Evolutionary conservation across 2,797 vertebrate species (phyloP).

Genomic region (Smutsia gigantea): DNA sequence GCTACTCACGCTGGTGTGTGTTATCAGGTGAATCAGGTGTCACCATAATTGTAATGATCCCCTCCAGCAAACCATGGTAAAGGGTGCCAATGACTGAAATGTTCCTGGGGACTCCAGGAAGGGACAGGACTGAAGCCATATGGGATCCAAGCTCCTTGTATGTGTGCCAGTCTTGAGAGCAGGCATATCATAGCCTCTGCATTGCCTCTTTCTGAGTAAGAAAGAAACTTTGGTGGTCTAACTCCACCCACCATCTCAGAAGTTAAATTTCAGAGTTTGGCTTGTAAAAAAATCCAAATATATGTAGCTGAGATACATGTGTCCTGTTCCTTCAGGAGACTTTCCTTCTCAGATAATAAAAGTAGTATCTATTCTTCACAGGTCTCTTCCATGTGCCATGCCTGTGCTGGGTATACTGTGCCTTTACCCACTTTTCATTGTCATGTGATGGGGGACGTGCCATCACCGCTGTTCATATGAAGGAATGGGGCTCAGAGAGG

Average conservation of each 20-base stretch:
- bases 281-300: neutral
- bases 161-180: neutral
- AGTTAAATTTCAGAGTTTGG: neutral
- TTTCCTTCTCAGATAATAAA: neutral
- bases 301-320: neutral
- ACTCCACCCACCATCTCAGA: neutral
- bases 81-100: neutral
- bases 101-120: neutral
- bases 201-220: neutral
- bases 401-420: neutral
- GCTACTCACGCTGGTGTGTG: neutral
- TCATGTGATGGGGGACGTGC: neutral
- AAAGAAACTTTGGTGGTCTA: neutral
- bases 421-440: neutral
- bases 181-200: neutral
- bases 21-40: neutral
- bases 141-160: neutral
- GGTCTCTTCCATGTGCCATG: neutral
- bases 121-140: neutral
- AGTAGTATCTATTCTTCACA: neutral
- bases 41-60: neutral
- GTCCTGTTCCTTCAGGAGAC: neutral
- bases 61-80: neutral
- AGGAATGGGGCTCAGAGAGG: neutral
- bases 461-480: neutral